Percentiles rank a stretch among this genome's conserved stretches.
These are phyloP conservation scores for Enteromius mattozi DNA, from an alignment of 2,797 vertebrate species.

Conservation along the genomic window DNA sequence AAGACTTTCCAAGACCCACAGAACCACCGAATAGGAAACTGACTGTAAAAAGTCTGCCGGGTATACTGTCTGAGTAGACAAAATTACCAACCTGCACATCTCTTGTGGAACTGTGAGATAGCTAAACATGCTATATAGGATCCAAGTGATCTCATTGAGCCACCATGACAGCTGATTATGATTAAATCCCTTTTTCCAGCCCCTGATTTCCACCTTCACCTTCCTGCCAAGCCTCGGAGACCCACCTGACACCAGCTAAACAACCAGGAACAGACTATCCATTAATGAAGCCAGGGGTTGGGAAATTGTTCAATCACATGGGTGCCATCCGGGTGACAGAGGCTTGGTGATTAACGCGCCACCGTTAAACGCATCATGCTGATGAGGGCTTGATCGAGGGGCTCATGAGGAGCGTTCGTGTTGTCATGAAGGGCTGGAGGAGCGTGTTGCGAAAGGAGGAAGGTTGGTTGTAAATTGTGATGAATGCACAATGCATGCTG, in stretches of 20 bases:
- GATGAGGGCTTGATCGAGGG: slow-evolving; percentile 14
- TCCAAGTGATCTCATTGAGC: not conserved
- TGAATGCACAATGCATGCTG: slow-evolving; percentile 31
- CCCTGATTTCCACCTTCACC: not conserved
- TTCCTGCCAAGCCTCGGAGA: not conserved
- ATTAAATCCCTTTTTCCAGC: slow-evolving; percentile 9
- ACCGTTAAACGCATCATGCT: not conserved
- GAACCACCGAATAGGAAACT: not conserved
- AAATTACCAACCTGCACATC: not conserved
- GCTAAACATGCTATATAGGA: slow-evolving; percentile 21
- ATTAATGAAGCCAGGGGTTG: slow-evolving; percentile 15
- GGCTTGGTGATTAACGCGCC: slow-evolving; percentile 22
- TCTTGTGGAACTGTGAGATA: not conserved
- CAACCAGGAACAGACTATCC: not conserved
- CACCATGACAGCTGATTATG: not conserved
- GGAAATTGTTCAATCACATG: slow-evolving; percentile 39
- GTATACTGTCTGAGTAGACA: not conserved
- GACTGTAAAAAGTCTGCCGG: not conserved
- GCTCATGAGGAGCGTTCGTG: not conserved
- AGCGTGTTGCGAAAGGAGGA: not conserved
- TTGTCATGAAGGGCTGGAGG: not conserved
- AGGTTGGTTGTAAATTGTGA: slow-evolving; percentile 38
- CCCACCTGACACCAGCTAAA: slow-evolving; percentile 1
- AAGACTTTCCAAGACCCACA: not conserved
- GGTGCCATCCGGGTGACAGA: slow-evolving; percentile 10